Percentiles rank a stretch among this genome's conserved stretches.
phyloP scores from a whole-genome alignment of 2,888 invertebrate species.

The Lasioglossum pauxillum region DNA sequence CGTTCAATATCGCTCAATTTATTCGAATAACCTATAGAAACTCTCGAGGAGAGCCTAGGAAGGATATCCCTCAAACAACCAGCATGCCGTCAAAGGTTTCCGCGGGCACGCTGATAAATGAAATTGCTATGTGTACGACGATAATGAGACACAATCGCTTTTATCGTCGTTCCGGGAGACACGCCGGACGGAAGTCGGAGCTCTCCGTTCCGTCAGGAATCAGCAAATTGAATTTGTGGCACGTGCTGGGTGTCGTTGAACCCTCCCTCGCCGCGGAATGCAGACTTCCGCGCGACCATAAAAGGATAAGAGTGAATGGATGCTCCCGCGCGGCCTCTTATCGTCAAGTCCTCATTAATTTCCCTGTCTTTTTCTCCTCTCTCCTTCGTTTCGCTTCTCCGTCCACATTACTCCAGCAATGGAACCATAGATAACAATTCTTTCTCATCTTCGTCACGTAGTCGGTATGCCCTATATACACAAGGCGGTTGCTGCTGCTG shows the following conservation, averaged over 20 bases:
- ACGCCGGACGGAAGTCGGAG: slow-evolving; percentile 13
- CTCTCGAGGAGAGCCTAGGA: not conserved
- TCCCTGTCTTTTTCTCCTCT: slow-evolving; percentile 12
- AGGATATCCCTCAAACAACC: not conserved
- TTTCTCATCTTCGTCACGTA: slow-evolving; percentile 55
- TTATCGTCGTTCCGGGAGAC: slow-evolving; percentile 1
- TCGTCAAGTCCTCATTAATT: slow-evolving; percentile 41
- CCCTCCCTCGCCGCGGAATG: not conserved
- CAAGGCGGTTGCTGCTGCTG: not conserved
- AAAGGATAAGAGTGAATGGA: slow-evolving; percentile 19
- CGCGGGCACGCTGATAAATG: slow-evolving; percentile 12
- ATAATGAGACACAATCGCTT: slow-evolving; percentile 20
- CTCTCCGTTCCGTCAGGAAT: slow-evolving; percentile 3
- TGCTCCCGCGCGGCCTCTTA: slow-evolving; percentile 13
- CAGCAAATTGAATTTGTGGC: slow-evolving; percentile 17
- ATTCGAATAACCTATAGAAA: slow-evolving; percentile 48
- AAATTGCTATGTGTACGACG: not conserved
- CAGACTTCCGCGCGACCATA: not conserved
- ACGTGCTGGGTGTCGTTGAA: slow-evolving; percentile 7
- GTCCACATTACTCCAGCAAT: slow-evolving; percentile 35
- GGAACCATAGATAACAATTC: slow-evolving; percentile 49
- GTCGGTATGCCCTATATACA: slow-evolving; percentile 14
- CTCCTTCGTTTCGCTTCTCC: not conserved
- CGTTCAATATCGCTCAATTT: slow-evolving; percentile 61
- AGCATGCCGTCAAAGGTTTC: not conserved